Evolutionary conservation across 2,797 vertebrate genomes (phyloP).

Genomic region (Pteropus rufus): DNA sequence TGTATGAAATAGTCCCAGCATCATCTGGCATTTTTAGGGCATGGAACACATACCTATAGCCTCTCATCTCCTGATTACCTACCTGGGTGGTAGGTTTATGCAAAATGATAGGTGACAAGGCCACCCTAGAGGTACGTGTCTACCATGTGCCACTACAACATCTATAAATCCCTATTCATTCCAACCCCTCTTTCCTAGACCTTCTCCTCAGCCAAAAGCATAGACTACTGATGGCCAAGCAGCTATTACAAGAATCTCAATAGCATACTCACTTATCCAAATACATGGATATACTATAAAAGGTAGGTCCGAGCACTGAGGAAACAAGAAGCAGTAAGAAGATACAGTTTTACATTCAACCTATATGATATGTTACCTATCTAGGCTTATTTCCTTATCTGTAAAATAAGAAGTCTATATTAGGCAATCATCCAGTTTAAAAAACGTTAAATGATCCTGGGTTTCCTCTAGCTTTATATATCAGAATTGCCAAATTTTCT

Average conservation of each 20-base stretch:
- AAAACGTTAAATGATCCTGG: neutral
- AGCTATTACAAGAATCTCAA: neutral
- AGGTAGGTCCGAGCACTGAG: neutral
- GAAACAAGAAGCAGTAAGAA: neutral
- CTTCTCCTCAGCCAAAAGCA: neutral
- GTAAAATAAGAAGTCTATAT: neutral
- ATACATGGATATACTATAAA: neutral
- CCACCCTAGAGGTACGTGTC: neutral
- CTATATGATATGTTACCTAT: neutral
- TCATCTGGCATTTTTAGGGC: neutral
- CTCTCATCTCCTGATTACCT: neutral
- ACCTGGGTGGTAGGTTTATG: neutral
- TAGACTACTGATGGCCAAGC: neutral
- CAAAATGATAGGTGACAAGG: neutral
- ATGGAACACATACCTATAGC: neutral
- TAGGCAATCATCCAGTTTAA: neutral
- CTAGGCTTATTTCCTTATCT: neutral
- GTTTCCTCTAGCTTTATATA: neutral
- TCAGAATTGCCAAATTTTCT: neutral
- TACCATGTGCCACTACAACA: neutral
- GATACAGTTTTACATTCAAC: neutral
- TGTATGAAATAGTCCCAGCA: conserved; percentile 3
- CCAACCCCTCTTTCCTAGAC: neutral
- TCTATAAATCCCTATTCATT: conserved; percentile 5
- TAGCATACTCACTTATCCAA: neutral